Base-by-base conservation (phyloP, 2,888 invertebrate species). In the Mylabris sibirica region DNA sequence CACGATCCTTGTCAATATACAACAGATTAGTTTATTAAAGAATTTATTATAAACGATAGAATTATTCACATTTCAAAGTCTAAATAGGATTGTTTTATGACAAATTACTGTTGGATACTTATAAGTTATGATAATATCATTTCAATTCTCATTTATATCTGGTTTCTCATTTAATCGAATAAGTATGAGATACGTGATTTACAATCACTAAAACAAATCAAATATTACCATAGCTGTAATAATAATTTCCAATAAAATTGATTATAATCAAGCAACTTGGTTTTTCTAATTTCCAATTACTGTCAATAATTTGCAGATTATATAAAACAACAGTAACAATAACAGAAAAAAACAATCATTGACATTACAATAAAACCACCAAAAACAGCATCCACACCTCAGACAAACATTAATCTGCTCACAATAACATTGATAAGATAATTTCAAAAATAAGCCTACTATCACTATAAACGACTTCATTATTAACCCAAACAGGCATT, bases 71-170 rank as follows among this genome's bases (percentile, higher is more conserved):
- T 17, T 44, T 44, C 44, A 44, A 44, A 44, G 44, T 44, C 44
- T 44, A 44, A 44, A 17, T n/a, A 44, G 44, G 44, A 44, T 44
- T 44, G 44, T 44, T 44, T 44, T 44, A 44, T 44, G 44, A 44
- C 44, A 44, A 44, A 44, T 44, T 44, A 44, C 44, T 44, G 17
- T n/a, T 44, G 44, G 44, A 44, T 44, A 44, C n/a, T 44, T 41
- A 41, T 41, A 41, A 41, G 41, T 41, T 44, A 44, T 44, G 44
- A 44, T 44, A 44, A 44, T 44, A 44, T 44, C 44, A 44, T 44
- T 44, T 44, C 44, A 44, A 44, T 44, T 44, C 44, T 44, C 44
- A 44, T 44, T 44, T 44, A 44, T 44, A 44, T 44, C 44, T 44
- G 12, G 44, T 44, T 44, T 44, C 44, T 6, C 44, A 44, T 44